phyloP scores from a whole-genome alignment of 2,888 invertebrate species.

The Trissolcus brochymenae region DNA sequence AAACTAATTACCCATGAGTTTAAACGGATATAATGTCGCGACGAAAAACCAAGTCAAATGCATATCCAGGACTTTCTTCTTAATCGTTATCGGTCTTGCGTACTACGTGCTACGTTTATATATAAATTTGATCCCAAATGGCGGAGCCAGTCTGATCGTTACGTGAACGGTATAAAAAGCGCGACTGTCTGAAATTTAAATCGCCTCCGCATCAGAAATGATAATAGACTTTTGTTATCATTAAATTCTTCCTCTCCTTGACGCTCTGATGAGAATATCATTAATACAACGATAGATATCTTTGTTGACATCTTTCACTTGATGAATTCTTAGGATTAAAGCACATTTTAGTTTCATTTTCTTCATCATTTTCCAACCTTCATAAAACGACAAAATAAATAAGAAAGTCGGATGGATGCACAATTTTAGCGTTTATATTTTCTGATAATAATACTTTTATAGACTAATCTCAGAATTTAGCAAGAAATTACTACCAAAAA shows the following conservation, averaged over 20 bases:
- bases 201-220: slow-evolving; percentile 6
- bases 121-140: slow-evolving; percentile 22
- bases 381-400: slow-evolving; percentile 4
- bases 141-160: slow-evolving; percentile 14
- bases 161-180: slow-evolving; percentile 16
- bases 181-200: slow-evolving; percentile 15
- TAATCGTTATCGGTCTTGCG: slow-evolving; percentile 25
- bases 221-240: slow-evolving; percentile 17
- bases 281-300: slow-evolving; percentile 12
- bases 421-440: too few species aligned
- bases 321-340: slow-evolving; percentile 8
- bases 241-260: neutral
- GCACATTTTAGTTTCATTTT: slow-evolving; percentile 24
- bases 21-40: slow-evolving; percentile 21
- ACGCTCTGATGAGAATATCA: slow-evolving; percentile 13
- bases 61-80: slow-evolving; percentile 12
- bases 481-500: too few species aligned
- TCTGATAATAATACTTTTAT: too few species aligned
- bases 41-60: slow-evolving; percentile 6
- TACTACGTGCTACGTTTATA: slow-evolving; percentile 16
- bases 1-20: slow-evolving; percentile 30
- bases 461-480: too few species aligned
- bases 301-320: slow-evolving; percentile 14
- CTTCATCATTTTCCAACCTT: slow-evolving; percentile 13
- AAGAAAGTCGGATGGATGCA: too few species aligned